Percentiles rank a stretch among this genome's conserved stretches.
Evolutionary conservation across 2,888 invertebrate species (phyloP).

Genomic region (Prostheceraeus crozeri): DNA sequence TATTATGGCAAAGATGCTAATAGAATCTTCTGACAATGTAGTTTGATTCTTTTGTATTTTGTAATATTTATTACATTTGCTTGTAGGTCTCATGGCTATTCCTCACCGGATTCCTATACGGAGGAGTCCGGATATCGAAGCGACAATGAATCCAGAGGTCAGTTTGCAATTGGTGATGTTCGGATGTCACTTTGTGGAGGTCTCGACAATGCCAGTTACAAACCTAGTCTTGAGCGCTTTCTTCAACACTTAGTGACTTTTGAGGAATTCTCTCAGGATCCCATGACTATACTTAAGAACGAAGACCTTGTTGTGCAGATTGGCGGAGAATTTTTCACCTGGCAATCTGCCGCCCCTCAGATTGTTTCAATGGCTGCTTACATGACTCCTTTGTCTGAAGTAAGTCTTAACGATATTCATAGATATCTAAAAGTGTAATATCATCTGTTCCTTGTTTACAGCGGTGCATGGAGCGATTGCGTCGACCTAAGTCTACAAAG

Average conservation of each 20-base stretch:
- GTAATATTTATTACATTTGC: too few species aligned
- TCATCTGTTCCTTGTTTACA: too few species aligned
- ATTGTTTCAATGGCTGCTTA: slow-evolving; percentile 78
- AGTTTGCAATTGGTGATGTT: too few species aligned
- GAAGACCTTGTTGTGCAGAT: slow-evolving; percentile 77
- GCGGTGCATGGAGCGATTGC: too few species aligned
- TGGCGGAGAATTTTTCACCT: slow-evolving; percentile 74
- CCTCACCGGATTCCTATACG: too few species aligned
- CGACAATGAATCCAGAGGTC: background rate
- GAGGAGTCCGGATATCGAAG: background rate
- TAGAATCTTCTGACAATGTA: too few species aligned
- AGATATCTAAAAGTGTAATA: too few species aligned
- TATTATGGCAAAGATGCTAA: too few species aligned
- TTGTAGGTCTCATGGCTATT: too few species aligned
- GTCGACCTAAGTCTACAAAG: too few species aligned
- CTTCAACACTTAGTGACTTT: slow-evolving; percentile 63
- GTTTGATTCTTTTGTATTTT: too few species aligned
- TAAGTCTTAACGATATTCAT: too few species aligned
- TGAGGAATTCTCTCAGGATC: slow-evolving; percentile 64
- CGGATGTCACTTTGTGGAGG: slow-evolving; percentile 75
- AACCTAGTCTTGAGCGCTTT: slow-evolving; percentile 62
- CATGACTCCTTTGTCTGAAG: slow-evolving; percentile 70
- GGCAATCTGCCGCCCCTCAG: slow-evolving; percentile 81
- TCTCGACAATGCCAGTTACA: slow-evolving; percentile 56
- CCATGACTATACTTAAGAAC: slow-evolving; percentile 66